Conservation (phyloP, 2,888 invertebrate genomes). For the Epinotia nisella region DNA sequence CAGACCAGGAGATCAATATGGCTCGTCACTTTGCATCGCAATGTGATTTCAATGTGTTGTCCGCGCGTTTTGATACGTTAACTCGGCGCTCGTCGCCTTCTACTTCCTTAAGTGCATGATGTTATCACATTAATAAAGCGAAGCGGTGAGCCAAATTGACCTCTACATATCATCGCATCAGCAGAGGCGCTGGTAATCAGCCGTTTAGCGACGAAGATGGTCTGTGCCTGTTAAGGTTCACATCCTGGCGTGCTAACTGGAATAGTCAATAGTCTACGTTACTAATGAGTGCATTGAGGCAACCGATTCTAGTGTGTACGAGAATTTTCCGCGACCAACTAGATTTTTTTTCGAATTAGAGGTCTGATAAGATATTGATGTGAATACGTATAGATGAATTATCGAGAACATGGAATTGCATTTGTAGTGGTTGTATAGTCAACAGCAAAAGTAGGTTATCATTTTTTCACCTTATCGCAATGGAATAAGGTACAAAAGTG, state of each 20-base stretch:
- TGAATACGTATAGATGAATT: too few species aligned
- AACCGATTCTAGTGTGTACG: too few species aligned
- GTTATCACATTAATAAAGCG: neutral
- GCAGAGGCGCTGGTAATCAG: conserved; percentile 13
- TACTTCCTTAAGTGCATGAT: too few species aligned
- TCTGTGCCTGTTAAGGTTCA: conserved; percentile 13
- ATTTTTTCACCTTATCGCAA: too few species aligned
- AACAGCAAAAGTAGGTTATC: too few species aligned
- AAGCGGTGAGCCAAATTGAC: neutral
- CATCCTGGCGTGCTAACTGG: conserved; percentile 15
- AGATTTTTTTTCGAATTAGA: neutral
- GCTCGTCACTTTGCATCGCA: neutral
- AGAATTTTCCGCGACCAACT: neutral
- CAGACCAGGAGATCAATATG: neutral
- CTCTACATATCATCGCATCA: conserved; percentile 22
- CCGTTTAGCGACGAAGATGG: conserved; percentile 29
- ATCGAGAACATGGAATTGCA: too few species aligned
- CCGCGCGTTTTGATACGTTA: neutral
- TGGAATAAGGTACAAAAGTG: too few species aligned
- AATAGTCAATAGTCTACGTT: conserved; percentile 12
- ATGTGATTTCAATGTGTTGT: neutral
- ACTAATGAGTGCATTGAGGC: neutral
- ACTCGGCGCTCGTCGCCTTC: neutral
- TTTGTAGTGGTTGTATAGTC: too few species aligned
- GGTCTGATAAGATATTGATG: neutral